Percentiles rank a stretch among this genome's conserved stretches.
Conservation (phyloP, 1,140 invertebrate species). For the Trichogramma pretiosum region DNA sequence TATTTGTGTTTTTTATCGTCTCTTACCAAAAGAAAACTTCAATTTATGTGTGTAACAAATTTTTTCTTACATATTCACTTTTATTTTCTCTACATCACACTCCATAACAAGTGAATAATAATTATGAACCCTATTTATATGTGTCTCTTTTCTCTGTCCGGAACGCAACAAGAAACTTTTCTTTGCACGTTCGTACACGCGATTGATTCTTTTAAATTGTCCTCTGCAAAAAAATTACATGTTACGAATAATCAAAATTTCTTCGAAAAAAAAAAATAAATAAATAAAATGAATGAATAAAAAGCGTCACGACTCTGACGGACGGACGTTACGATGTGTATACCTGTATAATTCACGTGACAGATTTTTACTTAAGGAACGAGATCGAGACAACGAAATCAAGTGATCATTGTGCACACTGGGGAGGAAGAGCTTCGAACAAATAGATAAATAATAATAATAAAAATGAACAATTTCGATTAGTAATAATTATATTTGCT, state of each 20-base stretch:
- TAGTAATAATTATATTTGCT: too few relatives aligned
- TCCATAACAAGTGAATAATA: too few relatives aligned
- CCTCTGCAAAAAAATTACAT: not conserved
- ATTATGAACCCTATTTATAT: slow-evolving; percentile 6
- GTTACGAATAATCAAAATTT: not conserved
- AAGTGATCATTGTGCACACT: slow-evolving; percentile 18
- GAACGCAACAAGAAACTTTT: slow-evolving; percentile 3
- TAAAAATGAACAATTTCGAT: too few relatives aligned
- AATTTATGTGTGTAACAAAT: slow-evolving; percentile 6
- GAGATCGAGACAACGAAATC: slow-evolving; percentile 15
- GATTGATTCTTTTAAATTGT: slow-evolving; percentile 2
- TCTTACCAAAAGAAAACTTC: slow-evolving; percentile 1
- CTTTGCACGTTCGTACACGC: slow-evolving; percentile 6
- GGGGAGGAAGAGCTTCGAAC: slow-evolving; percentile 17
- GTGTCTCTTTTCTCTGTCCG: slow-evolving; percentile 1
- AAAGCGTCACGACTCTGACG: too few relatives aligned
- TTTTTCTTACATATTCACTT: not conserved
- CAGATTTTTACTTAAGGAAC: too few relatives aligned
- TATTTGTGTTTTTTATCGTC: slow-evolving; percentile 2
- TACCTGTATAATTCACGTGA: too few relatives aligned
- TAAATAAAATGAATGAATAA: not conserved
- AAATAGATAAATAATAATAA: too few relatives aligned
- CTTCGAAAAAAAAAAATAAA: not conserved
- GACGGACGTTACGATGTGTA: too few relatives aligned
- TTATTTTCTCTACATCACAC: not conserved